A percentile compares a stretch with the other conserved stretches of the same genome.
These are phyloP conservation scores for Auanema freiburgensis DNA, from an alignment of 2,888 invertebrate genomes.

Conservation along the genomic window DNA sequence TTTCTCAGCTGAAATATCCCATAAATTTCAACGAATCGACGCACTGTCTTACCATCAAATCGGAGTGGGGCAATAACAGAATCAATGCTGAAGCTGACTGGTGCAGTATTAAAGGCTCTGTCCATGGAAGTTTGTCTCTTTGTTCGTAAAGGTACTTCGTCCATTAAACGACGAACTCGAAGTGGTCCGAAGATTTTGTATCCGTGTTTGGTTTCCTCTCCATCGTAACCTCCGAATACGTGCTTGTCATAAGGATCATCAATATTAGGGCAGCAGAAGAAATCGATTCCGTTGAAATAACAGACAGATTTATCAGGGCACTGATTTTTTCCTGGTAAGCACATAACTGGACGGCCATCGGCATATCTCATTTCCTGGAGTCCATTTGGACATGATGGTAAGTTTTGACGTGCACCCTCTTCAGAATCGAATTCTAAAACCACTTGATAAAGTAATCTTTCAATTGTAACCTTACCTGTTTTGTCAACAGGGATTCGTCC, in stretches of 20 bases:
- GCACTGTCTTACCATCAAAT: constrained; percentile 43
- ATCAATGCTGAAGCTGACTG: constrained; percentile 52
- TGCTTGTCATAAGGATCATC: constrained; percentile 63
- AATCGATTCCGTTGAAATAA: constrained; percentile 64
- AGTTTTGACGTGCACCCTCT: too few relatives aligned
- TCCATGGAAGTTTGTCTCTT: constrained; percentile 30
- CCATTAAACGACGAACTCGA: constrained; percentile 48
- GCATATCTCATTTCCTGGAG: constrained; percentile 43
- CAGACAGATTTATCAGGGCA: constrained; percentile 61
- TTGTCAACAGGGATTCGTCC: constrained; percentile 3
- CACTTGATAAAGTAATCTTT: too few relatives aligned
- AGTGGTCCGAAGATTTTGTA: constrained; percentile 57
- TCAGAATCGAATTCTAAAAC: too few relatives aligned
- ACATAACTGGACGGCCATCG: constrained; percentile 57
- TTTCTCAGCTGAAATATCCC: constrained; percentile 31
- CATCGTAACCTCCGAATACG: constrained; percentile 55
- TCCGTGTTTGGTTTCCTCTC: constrained; percentile 58
- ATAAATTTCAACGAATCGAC: neutral
- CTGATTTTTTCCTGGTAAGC: constrained; percentile 62
- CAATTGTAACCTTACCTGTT: too few relatives aligned
- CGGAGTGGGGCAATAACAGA: constrained; percentile 51
- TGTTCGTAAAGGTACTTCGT: constrained; percentile 37
- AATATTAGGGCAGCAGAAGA: constrained; percentile 62
- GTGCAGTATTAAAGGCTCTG: constrained; percentile 19
- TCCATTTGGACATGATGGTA: constrained; percentile 55